These are phyloP conservation scores for Caracal caracal DNA, from an alignment of 2,113 vertebrate species.

Conservation along the genomic window DNA sequence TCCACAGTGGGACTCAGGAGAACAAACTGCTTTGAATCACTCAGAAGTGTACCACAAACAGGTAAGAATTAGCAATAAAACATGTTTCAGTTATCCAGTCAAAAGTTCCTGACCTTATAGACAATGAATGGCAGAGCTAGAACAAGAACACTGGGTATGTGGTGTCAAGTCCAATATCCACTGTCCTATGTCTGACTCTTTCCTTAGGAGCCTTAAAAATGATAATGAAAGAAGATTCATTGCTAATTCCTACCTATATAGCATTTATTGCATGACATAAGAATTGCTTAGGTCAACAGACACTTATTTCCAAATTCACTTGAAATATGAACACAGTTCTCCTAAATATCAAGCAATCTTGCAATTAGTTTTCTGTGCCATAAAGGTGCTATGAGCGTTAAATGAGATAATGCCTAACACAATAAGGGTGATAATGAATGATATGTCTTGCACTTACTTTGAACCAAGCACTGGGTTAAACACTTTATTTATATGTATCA, in stretches of 20 bases:
- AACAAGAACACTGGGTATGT: background rate
- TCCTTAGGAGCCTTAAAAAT: background rate
- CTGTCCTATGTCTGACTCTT: background rate
- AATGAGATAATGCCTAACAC: background rate
- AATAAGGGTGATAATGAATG: background rate
- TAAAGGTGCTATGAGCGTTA: background rate
- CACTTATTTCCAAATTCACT: background rate
- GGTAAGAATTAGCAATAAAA: constrained; percentile 1
- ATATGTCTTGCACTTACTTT: background rate
- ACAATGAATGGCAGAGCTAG: background rate
- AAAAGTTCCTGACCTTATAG: background rate
- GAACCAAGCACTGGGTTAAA: background rate
- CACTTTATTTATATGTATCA: background rate
- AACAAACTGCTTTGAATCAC: background rate
- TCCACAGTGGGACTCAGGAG: background rate
- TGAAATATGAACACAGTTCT: background rate
- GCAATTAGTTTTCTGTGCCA: background rate
- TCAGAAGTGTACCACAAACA: background rate
- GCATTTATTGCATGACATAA: background rate
- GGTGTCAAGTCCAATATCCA: background rate
- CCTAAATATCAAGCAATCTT: background rate
- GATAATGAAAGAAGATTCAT: background rate
- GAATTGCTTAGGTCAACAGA: background rate
- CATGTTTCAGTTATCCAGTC: background rate
- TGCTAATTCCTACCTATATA: background rate